These are phyloP conservation scores for Proctacanthus coquilletti DNA, from an alignment of 1,140 invertebrate genomes.

Conservation along the genomic window DNA sequence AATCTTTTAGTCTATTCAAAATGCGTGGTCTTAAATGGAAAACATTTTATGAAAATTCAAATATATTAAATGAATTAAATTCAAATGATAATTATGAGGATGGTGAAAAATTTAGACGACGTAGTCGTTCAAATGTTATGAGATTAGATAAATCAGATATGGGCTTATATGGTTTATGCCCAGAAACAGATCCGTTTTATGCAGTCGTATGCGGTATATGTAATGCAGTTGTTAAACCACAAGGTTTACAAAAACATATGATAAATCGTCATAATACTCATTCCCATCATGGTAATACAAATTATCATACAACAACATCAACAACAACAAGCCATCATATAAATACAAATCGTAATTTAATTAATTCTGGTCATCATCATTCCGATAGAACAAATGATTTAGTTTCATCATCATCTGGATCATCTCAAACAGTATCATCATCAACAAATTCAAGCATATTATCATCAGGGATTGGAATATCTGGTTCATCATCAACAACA, in stretches of 20 bases:
- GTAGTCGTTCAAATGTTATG: no score
- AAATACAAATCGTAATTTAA: no score
- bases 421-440: no score
- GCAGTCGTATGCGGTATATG: constrained; percentile 48
- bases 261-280: constrained; percentile 25
- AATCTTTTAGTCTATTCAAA: no score
- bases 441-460: no score
- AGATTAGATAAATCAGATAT: constrained; percentile 23
- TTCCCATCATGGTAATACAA: constrained; percentile 14
- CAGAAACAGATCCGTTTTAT: constrained; percentile 43
- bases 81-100: neutral
- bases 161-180: constrained; percentile 44
- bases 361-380: no score
- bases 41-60: neutral
- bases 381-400: no score
- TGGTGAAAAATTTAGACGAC: neutral
- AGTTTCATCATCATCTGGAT: no score
- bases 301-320: constrained; percentile 29
- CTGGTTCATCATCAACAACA: neutral
- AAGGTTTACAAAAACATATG: constrained; percentile 42
- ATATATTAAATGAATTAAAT: no score
- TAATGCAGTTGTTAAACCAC: constrained; percentile 43
- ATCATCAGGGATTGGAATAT: neutral
- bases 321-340: constrained; percentile 20
- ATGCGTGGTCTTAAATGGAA: neutral